Percentiles rank a stretch among this genome's conserved stretches.
phyloP scores from a whole-genome alignment of 2,888 invertebrate genomes.

The Artemia sp. region DNA sequence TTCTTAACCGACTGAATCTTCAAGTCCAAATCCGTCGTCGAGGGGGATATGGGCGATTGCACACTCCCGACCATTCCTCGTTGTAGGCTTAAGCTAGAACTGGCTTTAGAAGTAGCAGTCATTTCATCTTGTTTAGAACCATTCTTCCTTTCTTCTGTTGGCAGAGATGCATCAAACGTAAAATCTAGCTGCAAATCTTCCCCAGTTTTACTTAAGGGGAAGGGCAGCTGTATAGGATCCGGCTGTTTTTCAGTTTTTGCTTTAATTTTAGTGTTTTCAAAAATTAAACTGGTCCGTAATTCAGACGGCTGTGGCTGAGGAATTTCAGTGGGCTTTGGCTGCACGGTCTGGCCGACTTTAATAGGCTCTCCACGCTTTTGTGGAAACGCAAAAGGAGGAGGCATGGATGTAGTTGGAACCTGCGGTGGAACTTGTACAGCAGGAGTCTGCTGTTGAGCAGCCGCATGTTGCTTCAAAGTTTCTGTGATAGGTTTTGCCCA shows the following conservation, averaged over 20 bases:
- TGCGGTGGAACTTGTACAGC: conserved; percentile 9
- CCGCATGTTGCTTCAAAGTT: conserved; percentile 34
- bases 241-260: conserved; percentile 31
- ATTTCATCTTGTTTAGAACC: conserved; percentile 29
- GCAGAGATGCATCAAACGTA: conserved; percentile 64
- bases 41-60: conserved; percentile 55
- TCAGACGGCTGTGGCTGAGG: conserved; percentile 48
- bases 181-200: conserved; percentile 82
- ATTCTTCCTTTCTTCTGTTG: conserved; percentile 43
- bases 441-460: conserved; percentile 4
- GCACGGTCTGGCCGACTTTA: conserved; percentile 23
- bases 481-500: conserved; percentile 70
- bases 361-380: conserved; percentile 18
- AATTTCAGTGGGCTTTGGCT: conserved; percentile 28
- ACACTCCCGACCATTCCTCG: conserved; percentile 33
- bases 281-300: conserved; percentile 62
- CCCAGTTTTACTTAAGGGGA: conserved; percentile 23
- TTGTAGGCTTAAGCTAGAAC: conserved; percentile 22
- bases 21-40: conserved; percentile 75
- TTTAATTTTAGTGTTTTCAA: conserved; percentile 79
- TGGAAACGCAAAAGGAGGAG: conserved; percentile 14
- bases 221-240: conserved; percentile 25
- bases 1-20: conserved; percentile 88
- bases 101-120: conserved; percentile 1
- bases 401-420: conserved; percentile 13